phyloP scores from a whole-genome alignment of 2,113 vertebrate species.

The Rhynchopsitta pachyrhyncha region DNA sequence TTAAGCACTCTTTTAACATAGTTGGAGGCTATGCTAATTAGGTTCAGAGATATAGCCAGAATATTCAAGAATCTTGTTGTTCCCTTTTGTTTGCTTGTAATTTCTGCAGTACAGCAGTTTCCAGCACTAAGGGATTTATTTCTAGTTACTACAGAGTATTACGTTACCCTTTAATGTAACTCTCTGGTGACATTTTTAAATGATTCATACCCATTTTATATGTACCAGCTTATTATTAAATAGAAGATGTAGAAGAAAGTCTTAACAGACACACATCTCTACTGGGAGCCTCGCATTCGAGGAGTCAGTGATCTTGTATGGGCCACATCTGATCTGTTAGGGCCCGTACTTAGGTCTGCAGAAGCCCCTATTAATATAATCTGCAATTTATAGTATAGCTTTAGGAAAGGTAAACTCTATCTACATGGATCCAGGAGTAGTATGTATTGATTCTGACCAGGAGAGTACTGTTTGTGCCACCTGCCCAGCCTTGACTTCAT shows the following conservation, averaged over 20 bases:
- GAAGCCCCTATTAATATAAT: not conserved
- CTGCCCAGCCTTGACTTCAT: not conserved
- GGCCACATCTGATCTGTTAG: not conserved
- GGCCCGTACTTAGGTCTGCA: not conserved
- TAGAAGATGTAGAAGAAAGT: not conserved
- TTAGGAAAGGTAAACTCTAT: not conserved
- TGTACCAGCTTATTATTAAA: conserved; percentile 12
- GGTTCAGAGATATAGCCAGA: not conserved
- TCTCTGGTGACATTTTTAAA: conserved; percentile 29
- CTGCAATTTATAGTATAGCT: not conserved
- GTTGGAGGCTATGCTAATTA: conserved; percentile 32
- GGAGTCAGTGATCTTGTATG: fast-evolving
- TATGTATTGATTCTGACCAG: not conserved
- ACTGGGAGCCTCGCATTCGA: not conserved
- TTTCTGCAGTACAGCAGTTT: conserved; percentile 23
- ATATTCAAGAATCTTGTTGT: conserved; percentile 35
- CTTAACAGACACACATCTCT: not conserved
- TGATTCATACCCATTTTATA: conserved; percentile 21
- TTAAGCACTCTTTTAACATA: conserved; percentile 35
- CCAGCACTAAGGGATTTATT: conserved; percentile 1
- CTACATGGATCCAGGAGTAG: not conserved
- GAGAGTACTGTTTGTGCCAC: fast-evolving
- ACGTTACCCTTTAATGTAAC: conserved; percentile 28
- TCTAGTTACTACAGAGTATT: not conserved
- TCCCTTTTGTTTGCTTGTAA: conserved; percentile 43